phyloP scores from a whole-genome alignment of 2,888 invertebrate species.

The Thereva nobilitata region DNA sequence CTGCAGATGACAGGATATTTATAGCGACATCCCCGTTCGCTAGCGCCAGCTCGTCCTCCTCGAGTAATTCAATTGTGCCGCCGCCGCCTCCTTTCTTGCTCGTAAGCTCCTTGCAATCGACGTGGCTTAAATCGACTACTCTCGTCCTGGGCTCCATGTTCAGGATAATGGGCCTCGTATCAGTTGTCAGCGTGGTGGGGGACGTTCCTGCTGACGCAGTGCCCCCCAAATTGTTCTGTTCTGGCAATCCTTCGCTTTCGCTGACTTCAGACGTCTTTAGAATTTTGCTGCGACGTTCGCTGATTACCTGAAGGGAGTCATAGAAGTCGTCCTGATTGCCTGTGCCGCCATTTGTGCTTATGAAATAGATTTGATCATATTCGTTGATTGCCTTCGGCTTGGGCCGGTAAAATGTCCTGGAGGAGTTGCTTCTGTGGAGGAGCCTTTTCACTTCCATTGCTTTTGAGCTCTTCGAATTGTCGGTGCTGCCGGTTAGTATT shows the following conservation, averaged over 20 bases:
- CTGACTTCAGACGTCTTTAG: slow-evolving; percentile 46
- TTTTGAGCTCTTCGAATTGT: slow-evolving; percentile 38
- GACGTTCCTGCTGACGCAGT: slow-evolving; percentile 8
- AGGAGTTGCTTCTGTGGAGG: slow-evolving; percentile 55
- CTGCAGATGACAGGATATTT: slow-evolving; percentile 17
- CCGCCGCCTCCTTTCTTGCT: neutral
- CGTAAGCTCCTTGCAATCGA: no score
- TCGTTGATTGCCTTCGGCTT: slow-evolving; percentile 51
- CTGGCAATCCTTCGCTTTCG: slow-evolving; percentile 49
- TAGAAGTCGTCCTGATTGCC: slow-evolving; percentile 50
- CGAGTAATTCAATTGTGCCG: slow-evolving; percentile 4
- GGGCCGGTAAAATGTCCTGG: slow-evolving; percentile 55
- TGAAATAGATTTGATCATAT: slow-evolving; percentile 53
- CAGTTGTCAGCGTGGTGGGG: neutral
- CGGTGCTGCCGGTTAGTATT: slow-evolving; percentile 42
- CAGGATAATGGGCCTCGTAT: neutral
- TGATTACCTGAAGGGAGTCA: slow-evolving; percentile 57
- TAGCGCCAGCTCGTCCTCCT: neutral
- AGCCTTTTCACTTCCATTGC: slow-evolving; percentile 40
- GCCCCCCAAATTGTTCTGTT: neutral
- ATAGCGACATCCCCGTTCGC: slow-evolving; percentile 4
- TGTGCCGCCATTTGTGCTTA: slow-evolving; percentile 47
- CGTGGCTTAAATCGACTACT: no score
- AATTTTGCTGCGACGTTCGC: slow-evolving; percentile 55
- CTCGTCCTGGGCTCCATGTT: no score